Conservation (phyloP, 2,888 invertebrate genomes). For the Spisula solida region DNA sequence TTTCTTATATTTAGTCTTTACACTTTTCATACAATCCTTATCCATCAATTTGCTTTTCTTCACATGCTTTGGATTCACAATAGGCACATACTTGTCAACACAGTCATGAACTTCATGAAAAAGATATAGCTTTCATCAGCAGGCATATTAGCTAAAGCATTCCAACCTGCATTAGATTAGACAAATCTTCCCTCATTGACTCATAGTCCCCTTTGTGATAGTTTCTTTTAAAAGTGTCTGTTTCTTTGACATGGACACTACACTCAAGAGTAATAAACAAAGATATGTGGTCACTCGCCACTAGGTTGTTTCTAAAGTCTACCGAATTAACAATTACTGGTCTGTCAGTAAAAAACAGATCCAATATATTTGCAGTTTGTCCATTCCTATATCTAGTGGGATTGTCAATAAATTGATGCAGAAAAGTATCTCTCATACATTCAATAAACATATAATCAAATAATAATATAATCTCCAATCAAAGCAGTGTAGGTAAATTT, state of each 20-base stretch:
- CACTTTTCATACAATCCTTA: no score
- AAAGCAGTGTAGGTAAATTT: constrained; percentile 15
- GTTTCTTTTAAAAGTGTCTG: constrained; percentile 8
- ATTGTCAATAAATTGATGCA: no score
- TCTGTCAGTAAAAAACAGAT: constrained; percentile 4
- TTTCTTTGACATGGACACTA: background rate
- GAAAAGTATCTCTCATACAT: no score
- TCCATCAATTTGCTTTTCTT: no score
- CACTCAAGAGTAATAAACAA: no score
- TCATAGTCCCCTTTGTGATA: background rate
- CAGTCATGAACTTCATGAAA: background rate
- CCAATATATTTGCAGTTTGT: constrained; percentile 37
- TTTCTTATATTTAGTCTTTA: no score
- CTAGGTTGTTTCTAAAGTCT: no score
- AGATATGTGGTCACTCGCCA: no score
- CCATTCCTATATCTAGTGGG: constrained; percentile 20
- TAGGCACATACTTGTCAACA: no score
- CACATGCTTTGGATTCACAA: no score
- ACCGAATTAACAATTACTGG: no score
- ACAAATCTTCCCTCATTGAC: background rate
- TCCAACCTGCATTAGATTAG: constrained; percentile 14
- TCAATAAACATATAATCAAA: no score
- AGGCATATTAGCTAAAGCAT: constrained; percentile 3
- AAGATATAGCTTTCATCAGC: constrained; percentile 1
- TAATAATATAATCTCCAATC: background rate